A percentile compares a stretch with the other conserved stretches of the same genome.
These are phyloP conservation scores for Hippopotamus amphibius DNA, from an alignment of 2,113 vertebrate species.

Conservation along the genomic window DNA sequence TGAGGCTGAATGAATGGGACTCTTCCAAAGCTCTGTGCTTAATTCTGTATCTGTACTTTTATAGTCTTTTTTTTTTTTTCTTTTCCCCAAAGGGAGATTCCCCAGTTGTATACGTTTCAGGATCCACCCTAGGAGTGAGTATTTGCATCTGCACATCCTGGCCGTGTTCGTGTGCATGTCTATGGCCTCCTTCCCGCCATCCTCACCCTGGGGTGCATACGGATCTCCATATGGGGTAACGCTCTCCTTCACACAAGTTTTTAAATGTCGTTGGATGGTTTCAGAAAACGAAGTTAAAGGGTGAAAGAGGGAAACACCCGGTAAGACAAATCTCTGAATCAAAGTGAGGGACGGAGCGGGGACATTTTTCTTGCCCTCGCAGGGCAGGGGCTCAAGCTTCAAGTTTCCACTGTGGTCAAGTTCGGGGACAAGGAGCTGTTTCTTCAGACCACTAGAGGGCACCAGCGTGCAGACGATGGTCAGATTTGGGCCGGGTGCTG, in stretches of 20 bases:
- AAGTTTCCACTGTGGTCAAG: not conserved
- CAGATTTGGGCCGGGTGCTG: not conserved
- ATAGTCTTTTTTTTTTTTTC: not conserved
- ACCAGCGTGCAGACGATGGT: constrained; percentile 70
- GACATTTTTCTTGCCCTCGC: not conserved
- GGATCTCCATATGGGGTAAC: not conserved
- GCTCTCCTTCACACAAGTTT: not conserved
- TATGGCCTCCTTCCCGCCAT: not conserved
- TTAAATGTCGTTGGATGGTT: constrained; percentile 50
- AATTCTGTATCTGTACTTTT: not conserved
- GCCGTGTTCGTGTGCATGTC: not conserved
- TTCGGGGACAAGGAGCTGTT: not conserved
- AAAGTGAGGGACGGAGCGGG: not conserved
- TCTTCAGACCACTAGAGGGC: constrained; percentile 76
- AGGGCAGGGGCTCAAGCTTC: not conserved
- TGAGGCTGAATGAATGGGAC: not conserved
- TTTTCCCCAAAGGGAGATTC: not conserved
- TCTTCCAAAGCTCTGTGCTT: not conserved
- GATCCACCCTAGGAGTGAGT: not conserved
- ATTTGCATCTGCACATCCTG: not conserved
- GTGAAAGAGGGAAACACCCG: not conserved
- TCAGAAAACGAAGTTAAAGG: constrained; percentile 21
- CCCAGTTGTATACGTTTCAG: not conserved
- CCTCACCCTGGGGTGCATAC: not conserved
- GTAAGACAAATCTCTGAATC: not conserved